A percentile compares a stretch with the other conserved stretches of the same genome.
phyloP scores from a whole-genome alignment of 2,888 invertebrate species.

The Mesochorus sp. region DNA sequence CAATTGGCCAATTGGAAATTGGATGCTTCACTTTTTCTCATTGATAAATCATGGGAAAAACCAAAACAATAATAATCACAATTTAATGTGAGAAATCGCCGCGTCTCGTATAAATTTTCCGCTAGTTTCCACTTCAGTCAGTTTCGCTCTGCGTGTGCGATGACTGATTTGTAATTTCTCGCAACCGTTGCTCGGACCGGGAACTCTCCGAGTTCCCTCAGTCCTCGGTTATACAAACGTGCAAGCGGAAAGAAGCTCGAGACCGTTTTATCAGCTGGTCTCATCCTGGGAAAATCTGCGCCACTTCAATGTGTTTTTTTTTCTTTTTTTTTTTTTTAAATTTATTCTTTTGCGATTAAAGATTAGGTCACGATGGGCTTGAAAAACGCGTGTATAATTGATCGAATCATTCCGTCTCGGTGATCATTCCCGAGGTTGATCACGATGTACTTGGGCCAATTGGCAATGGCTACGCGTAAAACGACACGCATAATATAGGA shows the following conservation, averaged over 20 bases:
- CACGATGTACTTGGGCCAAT: slow-evolving; percentile 4
- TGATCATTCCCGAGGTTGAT: slow-evolving; percentile 60
- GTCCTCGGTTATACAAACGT: background rate
- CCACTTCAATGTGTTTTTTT: background rate
- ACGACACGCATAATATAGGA: background rate
- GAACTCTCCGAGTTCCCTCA: background rate
- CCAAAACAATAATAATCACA: background rate
- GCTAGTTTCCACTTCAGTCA: slow-evolving; percentile 18
- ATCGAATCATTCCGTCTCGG: slow-evolving; percentile 73
- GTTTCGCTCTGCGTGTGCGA: too few relatives aligned
- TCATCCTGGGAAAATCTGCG: slow-evolving; percentile 53
- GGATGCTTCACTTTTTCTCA: background rate
- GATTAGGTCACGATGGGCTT: slow-evolving; percentile 64
- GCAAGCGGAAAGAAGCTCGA: slow-evolving; percentile 6
- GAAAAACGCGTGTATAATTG: slow-evolving; percentile 73
- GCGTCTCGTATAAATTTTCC: slow-evolving; percentile 26
- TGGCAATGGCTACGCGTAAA: background rate
- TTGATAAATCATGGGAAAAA: background rate
- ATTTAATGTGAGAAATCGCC: slow-evolving; percentile 12
- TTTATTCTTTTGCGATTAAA: slow-evolving; percentile 58
- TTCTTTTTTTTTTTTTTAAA: background rate
- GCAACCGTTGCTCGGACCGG: background rate
- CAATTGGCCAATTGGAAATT: background rate
- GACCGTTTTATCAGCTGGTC: slow-evolving; percentile 48
- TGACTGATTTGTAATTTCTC: slow-evolving; percentile 2